Conservation (phyloP, 2,888 invertebrate species). For the Mimumesa dahlbomi region DNA sequence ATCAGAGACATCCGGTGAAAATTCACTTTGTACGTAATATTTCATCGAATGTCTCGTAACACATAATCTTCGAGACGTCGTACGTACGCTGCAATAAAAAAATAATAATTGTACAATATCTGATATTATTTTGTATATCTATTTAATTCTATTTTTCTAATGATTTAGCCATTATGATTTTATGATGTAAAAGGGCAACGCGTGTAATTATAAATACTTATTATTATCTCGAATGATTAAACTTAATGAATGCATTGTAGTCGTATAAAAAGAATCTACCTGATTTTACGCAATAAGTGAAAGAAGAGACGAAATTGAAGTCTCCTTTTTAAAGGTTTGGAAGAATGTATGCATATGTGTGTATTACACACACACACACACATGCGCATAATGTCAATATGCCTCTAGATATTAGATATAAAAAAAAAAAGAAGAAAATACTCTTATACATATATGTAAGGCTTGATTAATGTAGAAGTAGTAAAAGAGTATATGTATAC, state of each 20-base stretch:
- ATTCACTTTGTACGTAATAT: not conserved
- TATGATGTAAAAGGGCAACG: constrained; percentile 37
- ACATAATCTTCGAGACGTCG: constrained; percentile 54
- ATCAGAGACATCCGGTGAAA: no score
- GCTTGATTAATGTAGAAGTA: constrained; percentile 12
- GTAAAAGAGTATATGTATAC: no score
- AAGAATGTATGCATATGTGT: no score
- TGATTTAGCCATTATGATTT: constrained; percentile 67
- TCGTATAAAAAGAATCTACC: constrained; percentile 58
- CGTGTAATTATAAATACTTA: constrained; percentile 67
- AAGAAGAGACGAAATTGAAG: no score
- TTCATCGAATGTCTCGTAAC: constrained; percentile 24
- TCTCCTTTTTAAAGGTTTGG: no score
- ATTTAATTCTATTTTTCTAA: constrained; percentile 76
- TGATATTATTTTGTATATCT: constrained; percentile 74
- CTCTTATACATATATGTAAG: constrained; percentile 21
- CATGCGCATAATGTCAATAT: constrained; percentile 10
- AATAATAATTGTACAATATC: constrained; percentile 72
- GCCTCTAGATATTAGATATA: constrained; percentile 13
- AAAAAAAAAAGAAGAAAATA: constrained; percentile 19
- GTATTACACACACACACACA: no score
- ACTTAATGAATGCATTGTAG: constrained; percentile 66
- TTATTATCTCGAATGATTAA: constrained; percentile 62
- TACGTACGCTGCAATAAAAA: constrained; percentile 59
- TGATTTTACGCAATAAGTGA: constrained; percentile 54